phyloP scores from a whole-genome alignment of 2,888 invertebrate genomes.

The Hirtodrosophila duncani region DNA sequence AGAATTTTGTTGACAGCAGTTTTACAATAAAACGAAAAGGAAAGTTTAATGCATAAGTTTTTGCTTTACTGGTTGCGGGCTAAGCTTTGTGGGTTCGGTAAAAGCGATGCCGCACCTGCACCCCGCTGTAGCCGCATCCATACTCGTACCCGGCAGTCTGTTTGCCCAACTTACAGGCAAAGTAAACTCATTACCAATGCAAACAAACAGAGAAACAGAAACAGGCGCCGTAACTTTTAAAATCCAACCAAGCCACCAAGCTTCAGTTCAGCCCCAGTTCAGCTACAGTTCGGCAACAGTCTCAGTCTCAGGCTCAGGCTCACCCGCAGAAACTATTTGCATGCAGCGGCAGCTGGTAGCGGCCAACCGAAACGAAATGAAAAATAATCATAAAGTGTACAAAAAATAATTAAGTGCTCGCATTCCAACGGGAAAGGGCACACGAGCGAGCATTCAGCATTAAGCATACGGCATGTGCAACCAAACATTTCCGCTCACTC shows the following conservation, averaged over 20 bases:
- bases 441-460: constrained; percentile 22
- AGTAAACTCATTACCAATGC: constrained; percentile 76
- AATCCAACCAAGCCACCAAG: background rate
- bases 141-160: constrained; percentile 39
- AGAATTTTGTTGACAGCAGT: constrained; percentile 67
- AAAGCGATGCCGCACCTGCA: constrained; percentile 6
- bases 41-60: constrained; percentile 71
- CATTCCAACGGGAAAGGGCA: constrained; percentile 34
- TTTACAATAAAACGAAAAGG: constrained; percentile 70
- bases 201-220: constrained; percentile 67
- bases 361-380: constrained; percentile 18
- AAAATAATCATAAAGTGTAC: constrained; percentile 49
- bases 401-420: constrained; percentile 62
- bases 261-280: too few relatives aligned
- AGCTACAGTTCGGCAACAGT: too few relatives aligned
- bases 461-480: constrained; percentile 30
- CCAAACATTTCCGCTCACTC: too few relatives aligned
- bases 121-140: constrained; percentile 21
- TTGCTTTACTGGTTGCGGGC: constrained; percentile 6
- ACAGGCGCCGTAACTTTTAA: constrained; percentile 53
- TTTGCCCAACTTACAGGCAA: constrained; percentile 72
- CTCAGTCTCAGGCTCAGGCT: background rate
- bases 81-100: constrained; percentile 34
- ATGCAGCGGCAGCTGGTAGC: constrained; percentile 10
- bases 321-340: constrained; percentile 58